These are phyloP conservation scores for Platalea minor DNA, from an alignment of 2,797 vertebrate species.

Conservation along the genomic window DNA sequence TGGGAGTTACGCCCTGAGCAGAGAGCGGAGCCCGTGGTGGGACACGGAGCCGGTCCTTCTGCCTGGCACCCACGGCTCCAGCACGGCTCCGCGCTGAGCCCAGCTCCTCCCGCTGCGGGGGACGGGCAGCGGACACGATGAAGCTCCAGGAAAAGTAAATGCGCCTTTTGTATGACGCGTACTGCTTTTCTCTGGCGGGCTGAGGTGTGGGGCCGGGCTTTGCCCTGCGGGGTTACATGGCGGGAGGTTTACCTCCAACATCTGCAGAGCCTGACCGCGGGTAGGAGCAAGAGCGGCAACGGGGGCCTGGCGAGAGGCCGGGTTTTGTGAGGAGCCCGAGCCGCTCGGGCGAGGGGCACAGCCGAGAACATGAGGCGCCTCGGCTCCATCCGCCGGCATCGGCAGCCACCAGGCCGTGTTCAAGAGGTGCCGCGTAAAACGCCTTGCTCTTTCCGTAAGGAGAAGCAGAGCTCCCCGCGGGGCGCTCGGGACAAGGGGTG, in stretches of 20 bases:
- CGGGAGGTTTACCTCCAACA: background rate
- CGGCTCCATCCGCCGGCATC: background rate
- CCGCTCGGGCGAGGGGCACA: background rate
- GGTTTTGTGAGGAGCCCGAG: background rate
- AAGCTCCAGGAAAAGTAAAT: background rate
- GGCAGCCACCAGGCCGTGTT: background rate
- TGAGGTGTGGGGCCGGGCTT: accelerated
- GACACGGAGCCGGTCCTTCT: background rate
- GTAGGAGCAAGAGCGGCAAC: background rate
- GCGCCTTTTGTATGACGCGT: accelerated
- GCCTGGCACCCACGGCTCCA: accelerated
- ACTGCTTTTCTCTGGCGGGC: background rate
- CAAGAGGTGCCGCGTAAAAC: background rate
- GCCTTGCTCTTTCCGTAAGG: background rate
- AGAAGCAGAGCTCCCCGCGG: background rate
- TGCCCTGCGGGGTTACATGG: background rate
- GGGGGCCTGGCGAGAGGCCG: background rate
- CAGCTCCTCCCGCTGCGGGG: background rate
- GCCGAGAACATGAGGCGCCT: accelerated
- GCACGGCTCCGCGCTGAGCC: accelerated
- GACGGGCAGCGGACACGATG: accelerated
- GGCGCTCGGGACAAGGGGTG: background rate
- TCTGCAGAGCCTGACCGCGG: accelerated
- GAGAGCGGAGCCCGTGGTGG: accelerated
- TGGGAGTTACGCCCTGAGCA: accelerated